Base-by-base conservation (phyloP, 2,797 vertebrate genomes). In the Sebastes kiyomatsui region DNA sequence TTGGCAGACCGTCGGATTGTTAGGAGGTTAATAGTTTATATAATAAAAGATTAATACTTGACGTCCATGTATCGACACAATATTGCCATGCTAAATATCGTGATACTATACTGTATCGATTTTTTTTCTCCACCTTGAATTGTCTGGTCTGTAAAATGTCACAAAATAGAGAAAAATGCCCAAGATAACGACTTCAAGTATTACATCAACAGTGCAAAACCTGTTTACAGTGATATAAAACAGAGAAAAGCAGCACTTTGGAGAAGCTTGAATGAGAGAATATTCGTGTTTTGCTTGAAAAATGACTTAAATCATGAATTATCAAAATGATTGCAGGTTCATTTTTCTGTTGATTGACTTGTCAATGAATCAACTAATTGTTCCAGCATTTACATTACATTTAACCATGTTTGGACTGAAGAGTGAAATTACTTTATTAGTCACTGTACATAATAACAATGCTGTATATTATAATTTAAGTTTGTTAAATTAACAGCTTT, bases 371-470 rank as follows among this genome's bases (percentile, higher is more conserved):
- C 18, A 80, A 13, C 22, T 28, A 54, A 69, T 78, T 76, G 22
- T 61, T 67, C 14, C 18, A 32, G 16, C 46, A 35, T 73, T 65
- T 66, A 27, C 2, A 22, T 60, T 77, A 23, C 27, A 35, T 75
- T 59, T 72, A 64, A 73, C 66, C 27, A 12, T 28, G 35, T 56
- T 67, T 79, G 25, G 14, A 55, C 22, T 55, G 20, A 68, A 66
- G 25, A 16, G 6, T 13, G 2, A 30, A 75, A 64, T 76, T 0
- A 54, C 20, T 70, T 76, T 12, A 33, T 72, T 65, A 65, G 46
- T 85, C n/a, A 42, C 22, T 71, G 3, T 22, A 35, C 38, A 42
- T 70, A 67, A 82, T 70, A 82, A 67, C 49, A 46, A 25, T 64
- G 28, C 32, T 23, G 38, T 1, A 42, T 32, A 14, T 66, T 32